Base-by-base conservation (phyloP, 2,113 vertebrate species). In the Callipepla californica region DNA sequence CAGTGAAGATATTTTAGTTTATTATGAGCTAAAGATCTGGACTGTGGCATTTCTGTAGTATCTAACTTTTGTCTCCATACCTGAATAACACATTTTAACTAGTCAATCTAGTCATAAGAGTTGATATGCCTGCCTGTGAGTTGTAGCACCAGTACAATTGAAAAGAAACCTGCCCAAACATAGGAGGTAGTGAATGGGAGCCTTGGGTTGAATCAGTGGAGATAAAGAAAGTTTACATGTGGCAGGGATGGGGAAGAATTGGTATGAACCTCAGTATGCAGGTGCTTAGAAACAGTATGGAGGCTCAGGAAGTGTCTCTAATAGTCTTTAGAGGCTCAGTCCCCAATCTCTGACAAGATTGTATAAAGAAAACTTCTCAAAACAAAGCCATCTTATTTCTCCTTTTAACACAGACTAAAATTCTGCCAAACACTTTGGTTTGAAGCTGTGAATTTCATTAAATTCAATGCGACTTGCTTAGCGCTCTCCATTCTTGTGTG, bases 361-460 rank as follows among this genome's bases (percentile, higher is more conserved):
- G 7, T 38, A 92, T 48, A 93, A 95, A 94, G 85, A 75, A 94
- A 80, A 89, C 53, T 44, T 82, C 82, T 83, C 89, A 90, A 86
- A 92, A 95, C 65, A 93, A 72, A 96, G 91, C 90, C 82, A 96
- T 90, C 58, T 44, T 84, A 89, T 80, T 94, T 53, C 73, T 70
- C 40, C 50, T 38, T 75, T 74, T 95, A 86, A 86, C 36, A 87
- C 28, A 88, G 69, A 76, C 87, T 83, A 93, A 61, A 90, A 65
- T 7, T 44, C 50, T 94, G 93, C 73, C 94, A 96, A 87, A 91
- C 76, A 58, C 48, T 90, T n/a, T 75, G 69, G 0, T 79, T 80
- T 74, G 83, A 90, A 95, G 95, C 92, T 95, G 68, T 70, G 86
- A 88, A 89, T 89, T 92, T 86, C 88, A 97, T 97, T 96, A 93